Percentiles rank a stretch among this genome's conserved stretches.
These are phyloP conservation scores for Luperina testacea DNA, from an alignment of 2,888 invertebrate species.

Conservation along the genomic window DNA sequence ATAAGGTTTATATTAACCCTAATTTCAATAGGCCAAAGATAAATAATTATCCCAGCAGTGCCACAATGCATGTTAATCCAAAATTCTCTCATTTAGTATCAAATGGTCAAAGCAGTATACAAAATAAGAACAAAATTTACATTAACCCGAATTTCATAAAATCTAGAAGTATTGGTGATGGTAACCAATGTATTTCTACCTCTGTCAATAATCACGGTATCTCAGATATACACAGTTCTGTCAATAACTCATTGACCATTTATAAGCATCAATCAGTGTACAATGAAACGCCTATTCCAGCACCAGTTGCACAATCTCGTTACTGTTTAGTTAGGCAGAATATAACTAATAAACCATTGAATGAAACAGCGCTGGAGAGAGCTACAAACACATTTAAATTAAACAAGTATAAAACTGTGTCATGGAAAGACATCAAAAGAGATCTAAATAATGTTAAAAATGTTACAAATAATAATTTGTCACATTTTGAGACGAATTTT, in stretches of 20 bases:
- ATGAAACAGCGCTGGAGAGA: constrained; percentile 51
- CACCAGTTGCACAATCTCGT: constrained; percentile 70
- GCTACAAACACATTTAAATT: constrained; percentile 76
- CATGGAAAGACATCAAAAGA: constrained; percentile 75
- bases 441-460: constrained; percentile 65
- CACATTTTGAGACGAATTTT: constrained; percentile 26
- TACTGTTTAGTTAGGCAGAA: constrained; percentile 78
- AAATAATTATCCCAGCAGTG: constrained; percentile 54
- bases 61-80: constrained; percentile 79
- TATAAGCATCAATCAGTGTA: constrained; percentile 26
- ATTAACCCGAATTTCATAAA: constrained; percentile 87
- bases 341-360: constrained; percentile 52
- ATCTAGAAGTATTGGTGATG: constrained; percentile 33
- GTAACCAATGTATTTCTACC: constrained; percentile 10
- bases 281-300: constrained; percentile 19
- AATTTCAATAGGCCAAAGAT: constrained; percentile 77
- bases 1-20: constrained; percentile 85
- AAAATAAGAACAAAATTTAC: constrained; percentile 80
- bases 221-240: neutral
- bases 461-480: constrained; percentile 33
- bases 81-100: constrained; percentile 72
- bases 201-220: constrained; percentile 4
- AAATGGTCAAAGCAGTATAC: constrained; percentile 49
- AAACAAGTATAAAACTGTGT: constrained; percentile 83
- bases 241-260: neutral